Conservation (phyloP, 2,888 invertebrate genomes). For the Drosophila cognata region DNA sequence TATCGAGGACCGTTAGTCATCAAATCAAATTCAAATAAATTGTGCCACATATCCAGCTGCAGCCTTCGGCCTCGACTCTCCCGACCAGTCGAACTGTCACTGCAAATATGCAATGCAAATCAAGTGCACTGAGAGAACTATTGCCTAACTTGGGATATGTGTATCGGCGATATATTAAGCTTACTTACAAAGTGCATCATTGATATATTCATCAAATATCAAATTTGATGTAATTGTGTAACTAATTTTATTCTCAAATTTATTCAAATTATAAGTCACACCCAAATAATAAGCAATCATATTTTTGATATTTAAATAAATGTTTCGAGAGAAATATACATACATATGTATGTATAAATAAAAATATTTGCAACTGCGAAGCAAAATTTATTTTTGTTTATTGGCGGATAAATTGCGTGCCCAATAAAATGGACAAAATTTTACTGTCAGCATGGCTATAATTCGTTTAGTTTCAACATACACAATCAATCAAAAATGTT, state of each 20-base stretch:
- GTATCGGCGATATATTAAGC: background rate
- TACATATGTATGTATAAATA: background rate
- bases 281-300: background rate
- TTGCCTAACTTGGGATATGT: background rate
- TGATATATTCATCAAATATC: background rate
- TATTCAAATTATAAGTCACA: background rate
- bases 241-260: no score
- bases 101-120: background rate
- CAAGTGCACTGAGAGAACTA: background rate
- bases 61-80: background rate
- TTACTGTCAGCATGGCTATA: background rate
- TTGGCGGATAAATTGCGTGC: background rate
- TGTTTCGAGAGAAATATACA: background rate
- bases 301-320: background rate
- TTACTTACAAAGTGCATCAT: background rate
- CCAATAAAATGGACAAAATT: background rate
- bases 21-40: constrained; percentile 46
- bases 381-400: background rate
- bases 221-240: no score
- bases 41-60: constrained; percentile 10
- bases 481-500: background rate
- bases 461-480: background rate
- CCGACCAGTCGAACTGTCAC: background rate
- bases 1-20: constrained; percentile 22
- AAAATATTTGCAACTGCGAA: background rate